phyloP scores from a whole-genome alignment of 1,140 invertebrate genomes.

The Papilio polytes region DNA sequence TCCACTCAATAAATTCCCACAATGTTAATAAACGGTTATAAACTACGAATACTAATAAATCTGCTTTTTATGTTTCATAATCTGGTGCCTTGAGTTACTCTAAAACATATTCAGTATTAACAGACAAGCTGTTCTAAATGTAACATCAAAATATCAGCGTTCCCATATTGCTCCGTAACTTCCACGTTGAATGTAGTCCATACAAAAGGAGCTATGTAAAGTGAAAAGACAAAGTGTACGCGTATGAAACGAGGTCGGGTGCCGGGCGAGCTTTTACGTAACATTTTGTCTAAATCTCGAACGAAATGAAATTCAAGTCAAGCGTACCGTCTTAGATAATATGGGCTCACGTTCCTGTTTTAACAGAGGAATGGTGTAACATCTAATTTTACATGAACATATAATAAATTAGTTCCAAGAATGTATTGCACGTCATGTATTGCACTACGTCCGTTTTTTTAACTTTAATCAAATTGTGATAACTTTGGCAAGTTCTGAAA shows the following conservation, averaged over 20 bases:
- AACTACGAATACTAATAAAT: not conserved
- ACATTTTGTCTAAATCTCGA: conserved; percentile 1
- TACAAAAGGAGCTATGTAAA: conserved; percentile 22
- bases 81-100: not conserved
- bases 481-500: not conserved
- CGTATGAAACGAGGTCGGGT: not conserved
- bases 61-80: conserved; percentile 12
- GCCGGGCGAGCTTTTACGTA: conserved; percentile 13
- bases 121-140: not conserved
- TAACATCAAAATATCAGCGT: conserved; percentile 8
- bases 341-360: not conserved
- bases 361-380: not conserved
- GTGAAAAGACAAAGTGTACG: conserved; percentile 14
- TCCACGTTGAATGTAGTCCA: not conserved
- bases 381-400: not conserved
- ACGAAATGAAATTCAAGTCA: conserved; percentile 2
- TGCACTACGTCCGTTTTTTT: too few species aligned
- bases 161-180: conserved; percentile 2
- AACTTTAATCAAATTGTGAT: too few species aligned
- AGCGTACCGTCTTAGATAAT: not conserved
- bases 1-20: not conserved
- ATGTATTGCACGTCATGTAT: too few species aligned
- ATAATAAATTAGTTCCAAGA: not conserved
- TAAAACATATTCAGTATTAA: conserved; percentile 5
- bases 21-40: conserved; percentile 5